Conservation (phyloP, 2,888 invertebrate species). For the Oscheius myriophilus region DNA sequence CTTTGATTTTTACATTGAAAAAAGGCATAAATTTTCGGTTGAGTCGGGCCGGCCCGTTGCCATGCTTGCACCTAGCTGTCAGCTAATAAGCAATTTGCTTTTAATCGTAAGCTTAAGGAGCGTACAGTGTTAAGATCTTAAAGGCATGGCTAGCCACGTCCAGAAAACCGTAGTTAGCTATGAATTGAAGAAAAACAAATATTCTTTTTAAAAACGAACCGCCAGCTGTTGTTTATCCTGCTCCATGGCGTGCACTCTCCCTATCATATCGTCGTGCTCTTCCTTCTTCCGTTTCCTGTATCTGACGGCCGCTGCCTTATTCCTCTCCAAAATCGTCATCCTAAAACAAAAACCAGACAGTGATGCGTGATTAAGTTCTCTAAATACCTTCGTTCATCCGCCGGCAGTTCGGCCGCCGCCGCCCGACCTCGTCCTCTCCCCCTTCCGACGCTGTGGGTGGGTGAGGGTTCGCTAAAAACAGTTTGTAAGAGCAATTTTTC, state of each 20-base stretch:
- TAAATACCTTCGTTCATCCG: slow-evolving; percentile 57
- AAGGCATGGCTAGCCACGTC: too few species aligned
- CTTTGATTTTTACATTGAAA: too few species aligned
- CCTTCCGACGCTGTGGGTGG: slow-evolving; percentile 27
- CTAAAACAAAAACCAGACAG: slow-evolving; percentile 33
- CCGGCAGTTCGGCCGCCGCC: slow-evolving; percentile 63
- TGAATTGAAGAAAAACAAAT: too few species aligned
- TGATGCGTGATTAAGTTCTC: neutral
- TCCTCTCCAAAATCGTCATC: slow-evolving; percentile 65
- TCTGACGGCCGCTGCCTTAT: slow-evolving; percentile 69
- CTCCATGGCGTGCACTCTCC: slow-evolving; percentile 63
- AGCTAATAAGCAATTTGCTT: too few species aligned
- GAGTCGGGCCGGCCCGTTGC: too few species aligned
- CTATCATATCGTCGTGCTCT: slow-evolving; percentile 69
- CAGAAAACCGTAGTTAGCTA: neutral
- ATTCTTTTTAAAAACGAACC: slow-evolving; percentile 30
- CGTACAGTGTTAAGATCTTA: too few species aligned
- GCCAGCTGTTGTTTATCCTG: slow-evolving; percentile 58
- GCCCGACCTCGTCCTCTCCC: slow-evolving; percentile 56
- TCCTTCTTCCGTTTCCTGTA: slow-evolving; percentile 70
- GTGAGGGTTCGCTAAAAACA: slow-evolving; percentile 2
- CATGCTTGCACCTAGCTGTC: too few species aligned
- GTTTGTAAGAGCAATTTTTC: too few species aligned
- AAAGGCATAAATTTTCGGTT: too few species aligned
- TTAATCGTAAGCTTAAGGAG: too few species aligned